A percentile compares a stretch with the other conserved stretches of the same genome.
phyloP scores from a whole-genome alignment of 2,113 vertebrate species.

The Ceyx cyanopectus region DNA sequence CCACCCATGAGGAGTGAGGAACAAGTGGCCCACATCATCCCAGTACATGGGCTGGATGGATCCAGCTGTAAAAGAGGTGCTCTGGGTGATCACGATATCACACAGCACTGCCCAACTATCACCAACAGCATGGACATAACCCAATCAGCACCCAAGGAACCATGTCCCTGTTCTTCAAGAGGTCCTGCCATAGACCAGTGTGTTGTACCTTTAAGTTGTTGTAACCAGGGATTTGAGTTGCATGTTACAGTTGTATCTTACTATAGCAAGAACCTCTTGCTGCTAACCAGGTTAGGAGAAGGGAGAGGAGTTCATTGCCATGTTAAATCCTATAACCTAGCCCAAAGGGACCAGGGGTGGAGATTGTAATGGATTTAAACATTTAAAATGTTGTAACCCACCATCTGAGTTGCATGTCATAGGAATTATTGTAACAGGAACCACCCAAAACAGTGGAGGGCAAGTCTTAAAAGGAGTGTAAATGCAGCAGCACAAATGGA shows the following conservation, averaged over 20 bases:
- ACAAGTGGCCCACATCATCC: neutral
- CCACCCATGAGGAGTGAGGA: rapidly evolving
- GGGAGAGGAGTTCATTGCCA: neutral
- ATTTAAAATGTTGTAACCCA: neutral
- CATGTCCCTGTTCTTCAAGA: neutral
- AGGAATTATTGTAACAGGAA: neutral
- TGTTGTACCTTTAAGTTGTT: neutral
- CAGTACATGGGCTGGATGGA: rapidly evolving
- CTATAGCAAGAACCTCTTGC: no score
- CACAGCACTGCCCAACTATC: neutral
- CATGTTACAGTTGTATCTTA: no score
- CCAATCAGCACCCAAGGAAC: neutral
- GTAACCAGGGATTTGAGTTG: neutral
- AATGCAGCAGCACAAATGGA: neutral
- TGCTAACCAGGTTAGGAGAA: no score
- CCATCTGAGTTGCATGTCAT: neutral
- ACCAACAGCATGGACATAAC: neutral
- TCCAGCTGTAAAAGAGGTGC: neutral
- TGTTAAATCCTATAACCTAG: neutral
- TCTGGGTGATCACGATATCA: neutral
- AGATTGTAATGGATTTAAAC: neutral
- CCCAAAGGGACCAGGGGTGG: neutral
- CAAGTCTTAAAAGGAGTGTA: neutral
- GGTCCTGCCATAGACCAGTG: neutral
- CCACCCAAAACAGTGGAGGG: neutral